Percentiles rank a stretch among this genome's conserved stretches.
Conservation (phyloP, 2,888 invertebrate species). For the Eudemis profundana region DNA sequence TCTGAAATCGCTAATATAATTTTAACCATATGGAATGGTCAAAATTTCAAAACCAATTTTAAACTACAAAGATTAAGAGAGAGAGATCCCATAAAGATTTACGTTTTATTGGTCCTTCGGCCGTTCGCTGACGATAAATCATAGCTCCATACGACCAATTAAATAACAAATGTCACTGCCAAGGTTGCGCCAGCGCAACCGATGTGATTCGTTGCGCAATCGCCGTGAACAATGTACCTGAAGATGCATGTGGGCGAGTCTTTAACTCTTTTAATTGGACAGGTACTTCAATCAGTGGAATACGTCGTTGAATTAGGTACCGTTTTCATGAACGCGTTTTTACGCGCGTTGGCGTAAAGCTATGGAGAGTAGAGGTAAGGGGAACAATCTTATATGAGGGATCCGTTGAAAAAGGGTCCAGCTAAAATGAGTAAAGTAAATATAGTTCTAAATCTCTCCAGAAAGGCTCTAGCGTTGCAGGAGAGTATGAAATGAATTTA, state of each 20-base stretch:
- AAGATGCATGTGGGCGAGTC: slow-evolving; percentile 28
- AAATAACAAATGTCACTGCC: slow-evolving; percentile 38
- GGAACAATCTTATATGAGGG: no score
- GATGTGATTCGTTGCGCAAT: slow-evolving; percentile 29
- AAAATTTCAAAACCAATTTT: no score
- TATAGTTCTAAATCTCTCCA: no score
- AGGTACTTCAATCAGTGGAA: slow-evolving; percentile 17
- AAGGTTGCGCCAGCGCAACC: slow-evolving; percentile 26
- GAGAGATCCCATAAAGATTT: not conserved
- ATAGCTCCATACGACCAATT: slow-evolving; percentile 16
- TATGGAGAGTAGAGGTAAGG: no score
- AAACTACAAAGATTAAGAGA: no score
- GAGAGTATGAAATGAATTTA: no score
- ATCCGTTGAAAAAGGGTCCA: no score
- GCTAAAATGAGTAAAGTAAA: not conserved
- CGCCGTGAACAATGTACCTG: slow-evolving; percentile 36
- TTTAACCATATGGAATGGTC: no score
- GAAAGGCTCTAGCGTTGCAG: no score
- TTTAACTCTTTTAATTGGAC: slow-evolving; percentile 25
- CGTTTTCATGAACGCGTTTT: not conserved
- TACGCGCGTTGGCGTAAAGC: no score
- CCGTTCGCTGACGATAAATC: slow-evolving; percentile 9
- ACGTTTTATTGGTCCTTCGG: not conserved
- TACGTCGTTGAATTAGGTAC: not conserved
- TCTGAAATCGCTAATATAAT: no score